Conservation (phyloP, 1,140 invertebrate genomes). For the Bombus polaris region DNA sequence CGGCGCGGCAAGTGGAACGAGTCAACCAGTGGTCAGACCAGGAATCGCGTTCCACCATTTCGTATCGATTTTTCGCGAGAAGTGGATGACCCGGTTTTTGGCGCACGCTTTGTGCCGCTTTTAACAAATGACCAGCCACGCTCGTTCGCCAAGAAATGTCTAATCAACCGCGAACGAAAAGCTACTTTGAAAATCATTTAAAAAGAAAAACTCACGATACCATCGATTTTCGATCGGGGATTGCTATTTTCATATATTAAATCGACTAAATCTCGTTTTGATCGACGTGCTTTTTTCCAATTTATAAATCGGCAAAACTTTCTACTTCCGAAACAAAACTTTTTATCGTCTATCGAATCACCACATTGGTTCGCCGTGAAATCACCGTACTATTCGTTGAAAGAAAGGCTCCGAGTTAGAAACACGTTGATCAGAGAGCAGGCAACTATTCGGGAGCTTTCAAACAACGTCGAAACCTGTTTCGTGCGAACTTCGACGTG, state of each 20-base stretch:
- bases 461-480: not conserved
- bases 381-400: too few relatives aligned
- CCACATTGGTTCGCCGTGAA: not conserved
- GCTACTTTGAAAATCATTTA: not conserved
- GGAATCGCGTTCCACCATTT: slow-evolving; percentile 33
- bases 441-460: not conserved
- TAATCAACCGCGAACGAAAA: not conserved
- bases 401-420: too few relatives aligned
- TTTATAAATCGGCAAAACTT: not conserved
- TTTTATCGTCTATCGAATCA: not conserved
- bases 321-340: not conserved
- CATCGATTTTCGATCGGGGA: too few relatives aligned
- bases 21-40: slow-evolving; percentile 25
- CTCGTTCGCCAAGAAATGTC: not conserved
- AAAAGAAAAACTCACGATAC: not conserved
- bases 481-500: not conserved
- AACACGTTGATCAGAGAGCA: not conserved
- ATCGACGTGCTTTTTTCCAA: not conserved
- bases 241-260: too few relatives aligned
- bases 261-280: too few relatives aligned
- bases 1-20: slow-evolving; percentile 11
- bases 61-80: slow-evolving; percentile 47
- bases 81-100: slow-evolving; percentile 42
- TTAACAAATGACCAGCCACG: slow-evolving; percentile 4
- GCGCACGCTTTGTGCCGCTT: slow-evolving; percentile 41